Base-by-base conservation (phyloP, 1,140 invertebrate genomes). In the Macrostomum lignano region DNA sequence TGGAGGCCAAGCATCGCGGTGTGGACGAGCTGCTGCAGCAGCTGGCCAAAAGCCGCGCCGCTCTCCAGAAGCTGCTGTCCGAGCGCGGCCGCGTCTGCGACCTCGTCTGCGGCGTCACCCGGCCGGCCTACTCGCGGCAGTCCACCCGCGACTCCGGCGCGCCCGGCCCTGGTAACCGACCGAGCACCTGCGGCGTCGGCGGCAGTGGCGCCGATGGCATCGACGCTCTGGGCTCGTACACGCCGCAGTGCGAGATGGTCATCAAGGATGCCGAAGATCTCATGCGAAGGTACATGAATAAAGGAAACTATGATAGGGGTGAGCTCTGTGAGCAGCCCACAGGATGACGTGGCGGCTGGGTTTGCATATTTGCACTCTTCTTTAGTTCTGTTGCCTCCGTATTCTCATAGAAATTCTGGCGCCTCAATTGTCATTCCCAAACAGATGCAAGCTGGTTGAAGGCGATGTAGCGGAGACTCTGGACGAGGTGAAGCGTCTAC, bases 61-160 rank as follows among this genome's bases (percentile, higher is more conserved):
- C 45, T 13, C 38, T 48, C 14, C 46, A 54, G 28, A n/a, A n/a
- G n/a, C n/a, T n/a, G n/a, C n/a, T n/a, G n/a, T n/a, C n/a, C n/a
- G 55, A 58, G 33, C 34, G 55, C 13, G 44, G 44, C 14, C 42
- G 49, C 30, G 55, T 56, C 5, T 39, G 53, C 14, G 55, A 58
- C 33, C 43, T 56, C 2, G 42, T 56, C 13, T 42, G 40, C 32
- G 17, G 13, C 49, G 49, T 38, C 45, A 51, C 28, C 34, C 48
- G 14, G 5, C 28, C 7, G 4, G 10, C 11, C 13, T 31, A n/a
- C 15, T 35, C 31, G 11, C 19, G 17, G 11, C 5, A 21, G 5
- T 11, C 17, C 13, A 13, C 15, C 21, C 5, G 24, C 15, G 19
- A 25, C 31, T 25, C 10, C 5, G 31, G 31, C 7, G 31, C 31